These are phyloP conservation scores for Poeciliopsis gracilis DNA, from an alignment of 2,797 vertebrate genomes.

Conservation along the genomic window DNA sequence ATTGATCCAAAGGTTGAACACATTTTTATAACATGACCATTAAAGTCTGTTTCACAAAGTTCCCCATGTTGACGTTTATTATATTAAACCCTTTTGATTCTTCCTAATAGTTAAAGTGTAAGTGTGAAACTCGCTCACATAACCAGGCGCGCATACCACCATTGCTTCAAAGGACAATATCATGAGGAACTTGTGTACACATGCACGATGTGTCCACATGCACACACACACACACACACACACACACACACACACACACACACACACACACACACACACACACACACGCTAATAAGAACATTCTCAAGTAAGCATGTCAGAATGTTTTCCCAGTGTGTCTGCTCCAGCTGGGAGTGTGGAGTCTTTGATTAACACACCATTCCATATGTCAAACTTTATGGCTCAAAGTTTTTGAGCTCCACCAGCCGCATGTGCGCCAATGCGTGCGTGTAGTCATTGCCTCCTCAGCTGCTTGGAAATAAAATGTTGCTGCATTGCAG, in stretches of 20 bases:
- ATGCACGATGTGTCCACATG: background rate
- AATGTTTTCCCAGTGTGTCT: constrained; percentile 56
- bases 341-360: constrained; percentile 63
- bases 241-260: constrained; percentile 23
- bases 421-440: constrained; percentile 34
- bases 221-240: constrained; percentile 16
- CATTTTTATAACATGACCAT: constrained; percentile 29
- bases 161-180: constrained; percentile 48
- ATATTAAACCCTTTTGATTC: background rate
- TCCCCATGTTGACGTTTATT: constrained; percentile 11
- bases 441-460: constrained; percentile 30
- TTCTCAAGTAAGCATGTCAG: constrained; percentile 59
- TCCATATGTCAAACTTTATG: constrained; percentile 72
- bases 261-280: constrained; percentile 29
- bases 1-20: constrained; percentile 28
- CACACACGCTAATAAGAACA: constrained; percentile 31
- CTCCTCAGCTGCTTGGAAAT: constrained; percentile 45
- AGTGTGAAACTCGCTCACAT: constrained; percentile 16
- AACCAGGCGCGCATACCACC: constrained; percentile 24
- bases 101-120: background rate
- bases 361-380: constrained; percentile 72
- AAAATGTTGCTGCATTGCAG: constrained; percentile 28
- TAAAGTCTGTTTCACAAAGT: constrained; percentile 31
- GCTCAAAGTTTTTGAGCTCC: constrained; percentile 48
- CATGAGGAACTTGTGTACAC: constrained; percentile 31